These are phyloP conservation scores for Chrysolina oricalcia DNA, from an alignment of 2,888 invertebrate genomes.

Conservation along the genomic window DNA sequence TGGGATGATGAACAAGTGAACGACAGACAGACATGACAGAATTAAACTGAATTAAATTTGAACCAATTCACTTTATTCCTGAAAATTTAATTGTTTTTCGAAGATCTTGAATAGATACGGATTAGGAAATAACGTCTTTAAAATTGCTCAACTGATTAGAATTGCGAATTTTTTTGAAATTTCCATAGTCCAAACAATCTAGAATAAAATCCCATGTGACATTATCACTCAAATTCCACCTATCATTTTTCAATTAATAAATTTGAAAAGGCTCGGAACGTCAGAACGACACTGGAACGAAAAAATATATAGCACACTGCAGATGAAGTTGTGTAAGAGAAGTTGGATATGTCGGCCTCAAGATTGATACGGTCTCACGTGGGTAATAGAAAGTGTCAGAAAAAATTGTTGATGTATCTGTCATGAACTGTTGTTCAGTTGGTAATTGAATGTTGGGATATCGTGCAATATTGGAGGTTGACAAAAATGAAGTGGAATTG, in stretches of 20 bases:
- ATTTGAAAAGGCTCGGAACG: neutral
- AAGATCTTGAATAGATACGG: too few relatives aligned
- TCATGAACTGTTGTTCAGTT: slow-evolving; percentile 43
- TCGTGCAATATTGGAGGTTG: neutral
- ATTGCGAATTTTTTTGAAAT: neutral
- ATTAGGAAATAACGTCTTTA: too few relatives aligned
- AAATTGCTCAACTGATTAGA: too few relatives aligned
- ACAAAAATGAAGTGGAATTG: slow-evolving; percentile 9
- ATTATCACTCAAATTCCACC: neutral
- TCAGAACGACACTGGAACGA: neutral
- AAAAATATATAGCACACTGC: slow-evolving; percentile 4
- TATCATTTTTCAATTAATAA: neutral
- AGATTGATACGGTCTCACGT: slow-evolving; percentile 54
- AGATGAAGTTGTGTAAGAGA: slow-evolving; percentile 39
- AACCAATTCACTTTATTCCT: too few relatives aligned
- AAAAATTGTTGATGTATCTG: slow-evolving; percentile 51
- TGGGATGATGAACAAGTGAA: too few relatives aligned
- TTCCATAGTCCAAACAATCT: neutral
- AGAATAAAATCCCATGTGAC: neutral
- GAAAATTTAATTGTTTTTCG: too few relatives aligned
- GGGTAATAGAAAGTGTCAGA: slow-evolving; percentile 53
- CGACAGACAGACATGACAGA: too few relatives aligned
- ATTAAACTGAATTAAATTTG: too few relatives aligned
- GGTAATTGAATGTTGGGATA: slow-evolving; percentile 35
- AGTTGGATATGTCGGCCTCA: slow-evolving; percentile 35